Evolutionary conservation across 2,797 vertebrate species (phyloP).

Genomic region (Numenius phaeopus): DNA sequence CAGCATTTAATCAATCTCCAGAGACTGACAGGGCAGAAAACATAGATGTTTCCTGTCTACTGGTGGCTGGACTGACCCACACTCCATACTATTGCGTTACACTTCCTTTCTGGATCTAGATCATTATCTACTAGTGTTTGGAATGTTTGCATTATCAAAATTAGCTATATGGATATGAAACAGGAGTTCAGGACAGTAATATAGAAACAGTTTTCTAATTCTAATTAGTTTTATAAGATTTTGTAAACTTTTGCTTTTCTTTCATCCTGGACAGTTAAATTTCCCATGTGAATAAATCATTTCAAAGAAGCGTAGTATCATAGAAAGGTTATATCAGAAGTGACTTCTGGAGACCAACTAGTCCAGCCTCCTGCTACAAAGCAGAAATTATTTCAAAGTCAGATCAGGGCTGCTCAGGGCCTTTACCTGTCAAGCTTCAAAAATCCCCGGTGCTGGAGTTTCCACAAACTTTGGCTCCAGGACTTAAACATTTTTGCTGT

Average conservation of each 20-base stretch:
- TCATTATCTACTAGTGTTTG: not conserved
- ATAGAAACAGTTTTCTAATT: not conserved
- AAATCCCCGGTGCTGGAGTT: not conserved
- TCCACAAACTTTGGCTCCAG: not conserved
- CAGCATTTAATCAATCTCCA: not conserved
- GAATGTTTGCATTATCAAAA: not conserved
- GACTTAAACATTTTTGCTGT: not conserved
- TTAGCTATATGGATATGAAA: not conserved
- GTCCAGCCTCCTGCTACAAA: conserved; percentile 4
- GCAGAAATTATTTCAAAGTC: conserved; percentile 47
- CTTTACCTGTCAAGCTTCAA: conserved; percentile 34
- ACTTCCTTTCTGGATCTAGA: not conserved
- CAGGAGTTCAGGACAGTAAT: not conserved
- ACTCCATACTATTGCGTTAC: not conserved
- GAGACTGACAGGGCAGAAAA: not conserved
- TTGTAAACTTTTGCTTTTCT: conserved; percentile 15
- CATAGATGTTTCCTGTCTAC: not conserved
- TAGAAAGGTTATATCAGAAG: conserved; percentile 4
- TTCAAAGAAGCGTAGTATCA: not conserved
- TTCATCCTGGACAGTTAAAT: not conserved
- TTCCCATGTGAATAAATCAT: not conserved
- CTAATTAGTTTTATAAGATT: conserved; percentile 3
- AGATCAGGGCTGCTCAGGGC: not conserved
- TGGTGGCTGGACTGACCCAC: not conserved
- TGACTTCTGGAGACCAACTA: conserved; percentile 32